Evolutionary conservation across 37 sponge, comb jelly and placozoan species (phyloP).

Genomic region (Ephydatia muelleri): DNA sequence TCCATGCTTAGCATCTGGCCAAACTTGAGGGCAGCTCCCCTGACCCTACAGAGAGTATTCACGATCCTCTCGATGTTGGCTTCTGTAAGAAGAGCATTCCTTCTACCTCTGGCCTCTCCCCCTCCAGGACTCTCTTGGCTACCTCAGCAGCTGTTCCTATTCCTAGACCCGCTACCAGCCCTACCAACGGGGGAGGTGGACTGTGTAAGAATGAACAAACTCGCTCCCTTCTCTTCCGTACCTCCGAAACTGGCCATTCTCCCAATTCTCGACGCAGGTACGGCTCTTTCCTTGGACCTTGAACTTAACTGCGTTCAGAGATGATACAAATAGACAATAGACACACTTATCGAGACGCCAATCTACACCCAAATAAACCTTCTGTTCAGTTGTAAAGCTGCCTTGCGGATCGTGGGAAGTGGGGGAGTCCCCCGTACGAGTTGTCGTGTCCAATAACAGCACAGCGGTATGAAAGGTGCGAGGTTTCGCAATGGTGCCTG

Average conservation of each 20-base stretch:
- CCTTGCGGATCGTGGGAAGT: background rate
- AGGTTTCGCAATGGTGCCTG: background rate
- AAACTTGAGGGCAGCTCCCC: conserved; percentile 92
- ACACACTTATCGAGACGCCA: background rate
- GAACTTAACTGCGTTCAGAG: conserved; percentile 8
- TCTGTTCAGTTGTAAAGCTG: background rate
- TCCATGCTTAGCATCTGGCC: conserved; percentile 94
- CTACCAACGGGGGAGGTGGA: conserved; percentile 7
- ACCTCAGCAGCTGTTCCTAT: conserved; percentile 76
- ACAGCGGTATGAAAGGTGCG: background rate
- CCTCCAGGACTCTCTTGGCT: conserved; percentile 41
- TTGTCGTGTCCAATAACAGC: background rate
- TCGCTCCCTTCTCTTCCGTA: background rate
- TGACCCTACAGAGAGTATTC: conserved; percentile 76
- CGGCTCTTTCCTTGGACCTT: conserved; percentile 70
- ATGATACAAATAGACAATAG: background rate
- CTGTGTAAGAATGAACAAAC: background rate
- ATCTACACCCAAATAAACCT: background rate
- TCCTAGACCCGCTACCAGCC: conserved; percentile 80
- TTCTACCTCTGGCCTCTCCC: background rate
- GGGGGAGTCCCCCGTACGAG: background rate
- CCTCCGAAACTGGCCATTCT: conserved; percentile 86
- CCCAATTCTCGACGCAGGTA: conserved; percentile 75
- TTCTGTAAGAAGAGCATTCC: conserved; percentile 52
- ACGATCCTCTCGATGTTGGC: conserved; percentile 80